Percentiles rank a stretch among this genome's conserved stretches.
These are phyloP conservation scores for Enteromius viviparus DNA, from an alignment of 2,797 vertebrate species.

Conservation along the genomic window DNA sequence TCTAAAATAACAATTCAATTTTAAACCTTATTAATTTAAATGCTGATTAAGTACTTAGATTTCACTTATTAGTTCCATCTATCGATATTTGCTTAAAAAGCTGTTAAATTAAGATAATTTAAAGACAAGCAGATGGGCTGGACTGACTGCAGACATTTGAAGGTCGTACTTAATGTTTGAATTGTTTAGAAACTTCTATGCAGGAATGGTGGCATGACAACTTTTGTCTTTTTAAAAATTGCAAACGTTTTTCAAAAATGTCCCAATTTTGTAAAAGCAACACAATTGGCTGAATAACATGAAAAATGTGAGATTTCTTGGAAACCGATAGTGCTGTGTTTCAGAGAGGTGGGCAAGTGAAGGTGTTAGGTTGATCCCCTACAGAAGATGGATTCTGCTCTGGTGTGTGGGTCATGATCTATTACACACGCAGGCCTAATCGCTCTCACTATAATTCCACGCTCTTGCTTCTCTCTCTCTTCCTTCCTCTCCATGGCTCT, in stretches of 20 bases:
- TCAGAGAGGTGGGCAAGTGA: constrained; percentile 17
- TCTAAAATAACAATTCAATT: not conserved
- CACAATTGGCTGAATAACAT: constrained; percentile 20
- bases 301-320: not conserved
- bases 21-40: not conserved
- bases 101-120: not conserved
- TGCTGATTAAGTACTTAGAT: not conserved
- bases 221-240: not conserved
- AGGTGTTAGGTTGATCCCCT: constrained; percentile 24
- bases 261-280: not conserved
- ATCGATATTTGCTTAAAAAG: not conserved
- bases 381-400: constrained; percentile 37
- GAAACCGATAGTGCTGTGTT: not conserved
- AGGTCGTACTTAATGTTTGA: not conserved
- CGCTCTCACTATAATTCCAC: constrained; percentile 26
- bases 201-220: not conserved
- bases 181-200: not conserved
- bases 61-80: not conserved
- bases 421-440: constrained; percentile 40
- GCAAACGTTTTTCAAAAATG: not conserved
- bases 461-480: not conserved
- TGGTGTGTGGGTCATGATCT: constrained; percentile 37
- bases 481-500: not conserved
- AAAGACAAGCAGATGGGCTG: not conserved
- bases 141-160: not conserved